phyloP scores from a whole-genome alignment of 30 jellyfish, hydroid and myxozoan species.

The Hydra vulgaris region DNA sequence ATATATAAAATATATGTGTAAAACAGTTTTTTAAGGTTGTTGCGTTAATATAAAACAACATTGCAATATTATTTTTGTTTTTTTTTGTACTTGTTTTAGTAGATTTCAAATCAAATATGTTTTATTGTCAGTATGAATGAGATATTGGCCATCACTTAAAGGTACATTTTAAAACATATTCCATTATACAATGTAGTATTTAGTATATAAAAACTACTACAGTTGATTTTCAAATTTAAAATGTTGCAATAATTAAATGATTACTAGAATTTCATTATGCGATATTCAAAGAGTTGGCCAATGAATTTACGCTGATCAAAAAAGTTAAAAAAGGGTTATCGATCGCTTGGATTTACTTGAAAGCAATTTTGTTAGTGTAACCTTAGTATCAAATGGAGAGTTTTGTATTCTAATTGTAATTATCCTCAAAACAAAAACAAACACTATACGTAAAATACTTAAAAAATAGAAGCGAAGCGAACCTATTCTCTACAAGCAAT shows the following conservation, averaged over 20 bases:
- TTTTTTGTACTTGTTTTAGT: too few species aligned
- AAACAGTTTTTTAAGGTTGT: too few species aligned
- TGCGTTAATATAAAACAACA: too few species aligned
- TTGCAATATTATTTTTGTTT: too few species aligned
- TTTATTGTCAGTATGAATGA: too few species aligned
- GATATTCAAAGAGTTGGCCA: neutral
- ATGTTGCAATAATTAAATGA: neutral
- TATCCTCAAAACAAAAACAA: too few species aligned
- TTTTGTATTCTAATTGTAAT: neutral
- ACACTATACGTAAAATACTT: too few species aligned
- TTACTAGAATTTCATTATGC: neutral
- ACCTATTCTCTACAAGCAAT: too few species aligned
- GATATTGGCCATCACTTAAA: neutral
- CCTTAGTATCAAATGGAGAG: neutral
- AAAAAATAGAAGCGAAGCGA: too few species aligned
- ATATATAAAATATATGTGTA: too few species aligned
- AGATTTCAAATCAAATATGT: too few species aligned
- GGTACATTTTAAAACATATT: neutral
- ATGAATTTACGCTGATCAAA: neutral
- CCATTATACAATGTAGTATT: too few species aligned
- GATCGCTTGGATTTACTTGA: neutral
- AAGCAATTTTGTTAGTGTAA: neutral
- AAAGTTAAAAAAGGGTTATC: neutral
- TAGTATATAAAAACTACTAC: neutral
- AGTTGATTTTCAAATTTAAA: neutral